These are phyloP conservation scores for Drosophila neonasuta DNA, from an alignment of 2,888 invertebrate genomes.

Conservation along the genomic window DNA sequence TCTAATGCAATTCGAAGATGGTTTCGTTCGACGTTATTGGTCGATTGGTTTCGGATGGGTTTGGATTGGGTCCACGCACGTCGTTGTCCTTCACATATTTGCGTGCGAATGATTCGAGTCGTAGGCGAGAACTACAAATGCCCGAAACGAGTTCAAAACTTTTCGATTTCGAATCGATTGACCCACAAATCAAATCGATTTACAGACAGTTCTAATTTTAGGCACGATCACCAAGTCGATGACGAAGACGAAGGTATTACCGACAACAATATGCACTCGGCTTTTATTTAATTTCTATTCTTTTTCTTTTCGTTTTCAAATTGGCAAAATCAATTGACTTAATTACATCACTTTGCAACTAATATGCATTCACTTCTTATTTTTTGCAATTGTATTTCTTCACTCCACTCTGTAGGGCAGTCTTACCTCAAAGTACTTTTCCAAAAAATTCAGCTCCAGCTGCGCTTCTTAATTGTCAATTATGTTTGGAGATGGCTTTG, in stretches of 20 bases:
- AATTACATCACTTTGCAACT: constrained; percentile 63
- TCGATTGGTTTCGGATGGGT: constrained; percentile 35
- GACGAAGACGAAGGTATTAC: constrained; percentile 39
- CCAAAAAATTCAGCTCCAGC: constrained; percentile 54
- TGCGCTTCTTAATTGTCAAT: constrained; percentile 42
- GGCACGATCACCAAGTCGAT: constrained; percentile 41
- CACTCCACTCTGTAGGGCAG: background rate
- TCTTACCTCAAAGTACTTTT: constrained; percentile 45
- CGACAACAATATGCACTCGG: constrained; percentile 34
- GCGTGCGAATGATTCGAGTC: constrained; percentile 73
- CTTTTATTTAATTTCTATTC: constrained; percentile 27
- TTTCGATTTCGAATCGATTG: constrained; percentile 74
- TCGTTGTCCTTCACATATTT: constrained; percentile 77
- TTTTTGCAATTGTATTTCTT: constrained; percentile 2
- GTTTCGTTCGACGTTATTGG: constrained; percentile 30
- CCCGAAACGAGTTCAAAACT: constrained; percentile 77
- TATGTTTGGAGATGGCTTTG: constrained; percentile 30
- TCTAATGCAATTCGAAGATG: constrained; percentile 58
- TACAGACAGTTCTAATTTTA: constrained; percentile 64
- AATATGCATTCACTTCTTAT: constrained; percentile 15
- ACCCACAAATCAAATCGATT: constrained; percentile 65
- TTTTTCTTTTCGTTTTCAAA: constrained; percentile 28
- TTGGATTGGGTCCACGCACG: constrained; percentile 61
- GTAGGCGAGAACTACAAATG: constrained; percentile 61
- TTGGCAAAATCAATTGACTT: constrained; percentile 44